Evolutionary conservation across 2,888 invertebrate species (phyloP).

Genomic region (Sphecodes monilicornis): DNA sequence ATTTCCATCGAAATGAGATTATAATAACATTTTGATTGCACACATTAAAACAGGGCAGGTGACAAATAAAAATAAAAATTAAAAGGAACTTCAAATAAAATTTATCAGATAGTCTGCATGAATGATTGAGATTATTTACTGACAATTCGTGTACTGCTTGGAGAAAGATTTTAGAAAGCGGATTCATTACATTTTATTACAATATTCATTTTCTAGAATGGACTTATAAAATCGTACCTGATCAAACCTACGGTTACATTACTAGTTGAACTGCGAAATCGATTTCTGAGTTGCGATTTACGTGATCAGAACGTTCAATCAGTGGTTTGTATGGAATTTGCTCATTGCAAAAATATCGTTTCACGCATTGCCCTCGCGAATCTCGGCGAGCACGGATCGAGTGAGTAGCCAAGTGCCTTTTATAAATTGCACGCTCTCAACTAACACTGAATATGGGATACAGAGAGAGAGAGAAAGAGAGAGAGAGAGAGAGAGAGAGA

Average conservation of each 20-base stretch:
- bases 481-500: slow-evolving; percentile 8
- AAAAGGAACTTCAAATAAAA: too few species aligned
- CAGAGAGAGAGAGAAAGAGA: not conserved
- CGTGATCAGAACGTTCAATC: not conserved
- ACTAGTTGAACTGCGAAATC: not conserved
- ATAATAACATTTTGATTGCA: not conserved
- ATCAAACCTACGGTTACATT: not conserved
- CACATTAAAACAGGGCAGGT: not conserved
- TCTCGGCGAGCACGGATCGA: slow-evolving; percentile 18
- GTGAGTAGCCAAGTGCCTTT: slow-evolving; percentile 40
- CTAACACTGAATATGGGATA: slow-evolving; percentile 30
- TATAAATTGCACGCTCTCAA: slow-evolving; percentile 38
- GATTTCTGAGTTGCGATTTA: not conserved
- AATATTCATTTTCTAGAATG: not conserved
- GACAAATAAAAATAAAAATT: not conserved
- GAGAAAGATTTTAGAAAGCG: not conserved
- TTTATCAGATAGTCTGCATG: not conserved
- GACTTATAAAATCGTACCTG: not conserved
- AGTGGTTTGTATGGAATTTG: not conserved
- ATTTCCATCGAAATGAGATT: not conserved
- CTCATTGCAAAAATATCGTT: not conserved
- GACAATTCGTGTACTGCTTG: not conserved
- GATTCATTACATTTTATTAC: not conserved
- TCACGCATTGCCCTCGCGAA: slow-evolving; percentile 4
- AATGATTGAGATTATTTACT: not conserved